phyloP scores from a whole-genome alignment of 2,888 invertebrate genomes.

The Melinopterus prodromus region DNA sequence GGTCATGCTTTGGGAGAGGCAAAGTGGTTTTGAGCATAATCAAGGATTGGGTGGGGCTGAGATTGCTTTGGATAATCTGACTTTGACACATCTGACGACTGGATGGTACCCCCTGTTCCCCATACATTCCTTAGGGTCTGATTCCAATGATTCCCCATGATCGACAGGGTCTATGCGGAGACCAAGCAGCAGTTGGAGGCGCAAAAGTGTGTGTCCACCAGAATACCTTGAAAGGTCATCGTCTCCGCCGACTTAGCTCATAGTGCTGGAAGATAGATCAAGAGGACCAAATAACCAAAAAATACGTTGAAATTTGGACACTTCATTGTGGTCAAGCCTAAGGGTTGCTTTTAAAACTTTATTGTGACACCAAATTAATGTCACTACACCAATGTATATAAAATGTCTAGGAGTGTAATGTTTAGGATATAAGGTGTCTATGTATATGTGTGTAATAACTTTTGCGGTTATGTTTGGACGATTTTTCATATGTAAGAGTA shows the following conservation, averaged over 20 bases:
- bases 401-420: conserved; percentile 15
- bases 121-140: conserved; percentile 80
- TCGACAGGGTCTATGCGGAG: conserved; percentile 40
- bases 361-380: conserved; percentile 16
- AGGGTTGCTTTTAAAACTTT: conserved; percentile 5
- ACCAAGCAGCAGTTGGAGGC: conserved; percentile 13
- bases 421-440: conserved; percentile 22
- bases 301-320: background rate
- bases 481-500: conserved; percentile 15
- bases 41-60: conserved; percentile 84
- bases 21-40: conserved; percentile 88
- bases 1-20: conserved; percentile 93
- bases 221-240: conserved; percentile 13
- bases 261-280: conserved; percentile 8
- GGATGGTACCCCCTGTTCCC: conserved; percentile 95
- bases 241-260: conserved; percentile 17
- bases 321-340: conserved; percentile 8
- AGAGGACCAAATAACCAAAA: conserved; percentile 25
- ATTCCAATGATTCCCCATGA: conserved; percentile 64
- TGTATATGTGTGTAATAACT: conserved; percentile 29
- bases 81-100: conserved; percentile 80
- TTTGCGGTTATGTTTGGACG: background rate
- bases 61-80: conserved; percentile 82
- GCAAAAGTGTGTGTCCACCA: conserved; percentile 12
- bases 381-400: conserved; percentile 34